A percentile compares a stretch with the other conserved stretches of the same genome.
Evolutionary conservation across 2,113 vertebrate species (phyloP).

Genomic region (Sus scrofa): DNA sequence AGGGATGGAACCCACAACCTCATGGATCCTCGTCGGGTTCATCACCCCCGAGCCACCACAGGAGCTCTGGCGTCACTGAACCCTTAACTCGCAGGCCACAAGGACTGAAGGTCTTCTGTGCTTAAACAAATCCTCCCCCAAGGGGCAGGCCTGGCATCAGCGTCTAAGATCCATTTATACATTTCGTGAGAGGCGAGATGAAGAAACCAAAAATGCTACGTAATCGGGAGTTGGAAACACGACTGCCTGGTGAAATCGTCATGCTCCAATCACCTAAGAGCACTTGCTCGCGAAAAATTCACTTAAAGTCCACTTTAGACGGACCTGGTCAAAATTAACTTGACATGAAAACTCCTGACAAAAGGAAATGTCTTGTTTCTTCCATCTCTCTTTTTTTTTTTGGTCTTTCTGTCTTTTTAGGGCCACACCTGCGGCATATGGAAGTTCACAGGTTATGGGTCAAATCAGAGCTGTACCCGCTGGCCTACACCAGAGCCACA

Average conservation of each 20-base stretch:
- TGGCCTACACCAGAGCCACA: no score
- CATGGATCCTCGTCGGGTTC: no score
- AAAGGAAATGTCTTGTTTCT: background rate
- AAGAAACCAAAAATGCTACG: background rate
- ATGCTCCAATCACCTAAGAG: background rate
- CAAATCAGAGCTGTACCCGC: no score
- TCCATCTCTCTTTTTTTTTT: no score
- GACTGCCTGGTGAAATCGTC: accelerated
- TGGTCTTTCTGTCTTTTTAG: no score
- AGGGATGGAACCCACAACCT: no score
- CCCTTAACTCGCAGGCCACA: background rate
- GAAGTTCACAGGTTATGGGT: no score
- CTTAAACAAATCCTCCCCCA: accelerated
- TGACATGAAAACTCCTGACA: background rate
- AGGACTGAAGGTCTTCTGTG: accelerated
- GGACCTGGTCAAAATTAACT: background rate
- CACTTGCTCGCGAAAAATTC: background rate
- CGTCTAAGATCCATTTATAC: accelerated
- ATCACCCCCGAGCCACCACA: no score
- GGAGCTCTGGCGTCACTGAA: no score
- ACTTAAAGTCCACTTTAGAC: background rate
- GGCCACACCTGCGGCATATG: no score
- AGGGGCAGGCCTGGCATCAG: background rate
- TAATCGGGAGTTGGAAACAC: no score
- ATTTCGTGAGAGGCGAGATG: background rate